phyloP scores from a whole-genome alignment of 1,140 invertebrate genomes.

The Zaprionus davidi region DNA sequence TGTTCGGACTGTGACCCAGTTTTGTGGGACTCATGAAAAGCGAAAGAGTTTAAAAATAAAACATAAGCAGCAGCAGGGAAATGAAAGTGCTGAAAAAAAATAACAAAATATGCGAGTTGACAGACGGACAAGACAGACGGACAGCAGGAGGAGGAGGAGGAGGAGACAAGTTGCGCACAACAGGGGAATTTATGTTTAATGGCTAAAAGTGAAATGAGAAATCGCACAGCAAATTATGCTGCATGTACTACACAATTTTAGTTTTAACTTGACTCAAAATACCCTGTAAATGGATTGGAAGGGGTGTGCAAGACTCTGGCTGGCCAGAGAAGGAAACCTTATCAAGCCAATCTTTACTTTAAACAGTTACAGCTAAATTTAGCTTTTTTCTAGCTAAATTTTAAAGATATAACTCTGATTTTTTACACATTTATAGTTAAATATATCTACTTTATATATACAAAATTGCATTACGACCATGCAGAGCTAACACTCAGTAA shows the following conservation, averaged over 20 bases:
- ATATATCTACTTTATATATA: not conserved
- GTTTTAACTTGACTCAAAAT: constrained; percentile 6
- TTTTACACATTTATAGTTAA: not conserved
- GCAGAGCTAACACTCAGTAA: not conserved
- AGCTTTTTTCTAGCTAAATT: not conserved
- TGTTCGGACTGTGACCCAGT: constrained; percentile 44
- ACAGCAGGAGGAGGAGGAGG: not conserved
- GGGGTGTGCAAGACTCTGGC: not conserved
- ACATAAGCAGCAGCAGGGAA: constrained; percentile 10
- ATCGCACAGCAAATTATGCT: constrained; percentile 79
- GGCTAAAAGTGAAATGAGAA: constrained; percentile 63
- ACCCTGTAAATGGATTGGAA: not conserved
- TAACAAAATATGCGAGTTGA: constrained; percentile 27
- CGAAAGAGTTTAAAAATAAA: constrained; percentile 51
- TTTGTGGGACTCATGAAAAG: constrained; percentile 39
- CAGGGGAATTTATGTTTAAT: constrained; percentile 57
- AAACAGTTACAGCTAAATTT: not conserved
- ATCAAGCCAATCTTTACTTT: too few relatives aligned
- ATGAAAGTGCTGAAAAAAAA: constrained; percentile 27
- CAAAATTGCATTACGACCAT: not conserved
- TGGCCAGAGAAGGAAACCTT: not conserved
- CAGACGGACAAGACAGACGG: not conserved
- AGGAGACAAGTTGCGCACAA: constrained; percentile 21
- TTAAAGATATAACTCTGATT: not conserved
- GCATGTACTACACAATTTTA: constrained; percentile 68